A percentile compares a stretch with the other conserved stretches of the same genome.
phyloP scores from a whole-genome alignment of 2,888 invertebrate species.

The Acleris literana region DNA sequence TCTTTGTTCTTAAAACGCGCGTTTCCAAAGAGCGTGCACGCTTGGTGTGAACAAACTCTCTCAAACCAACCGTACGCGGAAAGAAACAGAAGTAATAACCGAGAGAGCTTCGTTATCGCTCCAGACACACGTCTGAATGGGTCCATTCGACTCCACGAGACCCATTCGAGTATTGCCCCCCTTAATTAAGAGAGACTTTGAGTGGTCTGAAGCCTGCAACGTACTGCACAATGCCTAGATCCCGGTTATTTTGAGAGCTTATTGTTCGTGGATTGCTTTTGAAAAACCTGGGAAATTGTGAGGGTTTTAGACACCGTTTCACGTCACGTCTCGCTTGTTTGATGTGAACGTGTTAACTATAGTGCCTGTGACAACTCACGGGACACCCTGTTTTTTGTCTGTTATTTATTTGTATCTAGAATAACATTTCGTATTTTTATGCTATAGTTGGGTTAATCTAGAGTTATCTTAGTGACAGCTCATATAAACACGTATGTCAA shows the following conservation, averaged over 20 bases:
- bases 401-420: too few relatives aligned
- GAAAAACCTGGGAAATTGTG: constrained; percentile 58
- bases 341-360: too few relatives aligned
- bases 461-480: too few relatives aligned
- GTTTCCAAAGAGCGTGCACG: too few relatives aligned
- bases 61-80: constrained; percentile 37
- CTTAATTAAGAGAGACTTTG: constrained; percentile 77
- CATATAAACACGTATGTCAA: too few relatives aligned
- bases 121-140: constrained; percentile 73
- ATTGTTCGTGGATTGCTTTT: constrained; percentile 67
- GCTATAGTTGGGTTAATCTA: too few relatives aligned
- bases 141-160: constrained; percentile 57
- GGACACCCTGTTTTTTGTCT: too few relatives aligned
- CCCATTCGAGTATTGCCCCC: constrained; percentile 72
- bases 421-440: too few relatives aligned
- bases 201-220: constrained; percentile 69
- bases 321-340: not conserved
- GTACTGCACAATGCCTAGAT: constrained; percentile 59
- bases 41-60: not conserved
- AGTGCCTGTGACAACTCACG: too few relatives aligned
- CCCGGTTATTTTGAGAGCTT: constrained; percentile 61
- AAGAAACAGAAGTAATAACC: constrained; percentile 68
- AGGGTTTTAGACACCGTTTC: constrained; percentile 34
- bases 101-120: constrained; percentile 76
- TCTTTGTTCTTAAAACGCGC: too few relatives aligned